Evolutionary conservation across 2,113 vertebrate species (phyloP).

Genomic region (Oxygymnocypris stewartii): DNA sequence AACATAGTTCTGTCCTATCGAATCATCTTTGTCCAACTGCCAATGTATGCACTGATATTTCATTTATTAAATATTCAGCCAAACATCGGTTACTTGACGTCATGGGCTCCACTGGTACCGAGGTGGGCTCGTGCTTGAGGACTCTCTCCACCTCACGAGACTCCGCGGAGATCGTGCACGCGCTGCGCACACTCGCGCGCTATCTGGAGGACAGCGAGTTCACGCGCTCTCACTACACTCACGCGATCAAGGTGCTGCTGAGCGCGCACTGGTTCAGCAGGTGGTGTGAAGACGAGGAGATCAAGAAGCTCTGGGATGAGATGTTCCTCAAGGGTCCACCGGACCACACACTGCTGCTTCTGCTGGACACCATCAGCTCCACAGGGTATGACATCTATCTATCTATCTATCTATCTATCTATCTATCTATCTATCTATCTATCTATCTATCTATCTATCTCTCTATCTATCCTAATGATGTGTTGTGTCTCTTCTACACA

Average conservation of each 20-base stretch:
- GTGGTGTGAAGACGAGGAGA: slow-evolving; percentile 58
- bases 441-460: background rate
- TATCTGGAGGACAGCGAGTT: slow-evolving; percentile 76
- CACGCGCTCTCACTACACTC: slow-evolving; percentile 72
- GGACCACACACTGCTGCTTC: slow-evolving; percentile 78
- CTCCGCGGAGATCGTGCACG: slow-evolving; percentile 47
- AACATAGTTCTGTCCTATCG: too few relatives aligned
- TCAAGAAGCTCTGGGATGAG: slow-evolving; percentile 75
- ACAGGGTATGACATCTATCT: slow-evolving; percentile 71
- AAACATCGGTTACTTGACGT: background rate
- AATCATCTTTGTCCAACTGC: background rate
- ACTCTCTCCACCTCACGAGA: slow-evolving; percentile 70
- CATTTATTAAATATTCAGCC: background rate
- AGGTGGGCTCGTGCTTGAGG: slow-evolving; percentile 67
- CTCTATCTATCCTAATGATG: background rate
- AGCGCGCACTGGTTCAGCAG: slow-evolving; percentile 72
- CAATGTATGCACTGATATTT: background rate
- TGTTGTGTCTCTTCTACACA: background rate
- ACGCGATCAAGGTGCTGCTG: slow-evolving; percentile 74
- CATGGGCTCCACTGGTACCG: slow-evolving; percentile 58
- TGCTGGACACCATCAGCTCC: slow-evolving; percentile 78
- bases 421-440: background rate
- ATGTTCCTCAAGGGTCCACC: slow-evolving; percentile 85
- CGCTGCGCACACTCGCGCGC: slow-evolving; percentile 64
- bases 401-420: background rate